A percentile compares a stretch with the other conserved stretches of the same genome.
Conservation (phyloP, 2,797 vertebrate species). For the Neosilurus mollespiculum region DNA sequence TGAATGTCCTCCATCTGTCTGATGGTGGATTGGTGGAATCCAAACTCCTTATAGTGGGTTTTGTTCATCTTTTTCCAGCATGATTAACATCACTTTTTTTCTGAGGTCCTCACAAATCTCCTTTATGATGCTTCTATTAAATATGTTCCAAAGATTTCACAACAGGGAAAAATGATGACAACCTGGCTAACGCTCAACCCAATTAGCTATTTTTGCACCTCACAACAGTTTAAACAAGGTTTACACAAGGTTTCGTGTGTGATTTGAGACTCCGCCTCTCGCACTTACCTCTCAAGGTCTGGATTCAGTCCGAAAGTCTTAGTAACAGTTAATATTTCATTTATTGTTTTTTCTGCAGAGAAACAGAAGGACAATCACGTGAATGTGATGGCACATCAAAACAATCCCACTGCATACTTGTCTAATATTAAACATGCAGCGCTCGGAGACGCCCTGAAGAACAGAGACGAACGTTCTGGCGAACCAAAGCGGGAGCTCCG, state of each 20-base stretch:
- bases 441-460: constrained; percentile 62
- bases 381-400: constrained; percentile 2
- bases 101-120: too few relatives aligned
- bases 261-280: background rate
- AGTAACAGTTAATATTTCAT: constrained; percentile 62
- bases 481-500: background rate
- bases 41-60: too few relatives aligned
- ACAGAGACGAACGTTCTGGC: constrained; percentile 9
- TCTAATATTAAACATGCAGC: constrained; percentile 51
- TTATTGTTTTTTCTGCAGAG: constrained; percentile 66
- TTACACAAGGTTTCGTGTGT: background rate
- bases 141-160: background rate
- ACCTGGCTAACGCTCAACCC: background rate
- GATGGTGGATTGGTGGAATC: too few relatives aligned
- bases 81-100: too few relatives aligned
- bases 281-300: constrained; percentile 64
- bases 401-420: background rate
- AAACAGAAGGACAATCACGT: constrained; percentile 21
- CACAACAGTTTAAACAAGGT: too few relatives aligned
- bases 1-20: too few relatives aligned
- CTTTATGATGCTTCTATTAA: too few relatives aligned
- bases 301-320: constrained; percentile 63
- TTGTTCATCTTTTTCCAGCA: too few relatives aligned
- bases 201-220: background rate
- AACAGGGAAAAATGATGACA: background rate